Percentiles rank a stretch among this genome's conserved stretches.
Evolutionary conservation across 2,113 vertebrate genomes (phyloP).

Genomic region (Panurus biarmicus): DNA sequence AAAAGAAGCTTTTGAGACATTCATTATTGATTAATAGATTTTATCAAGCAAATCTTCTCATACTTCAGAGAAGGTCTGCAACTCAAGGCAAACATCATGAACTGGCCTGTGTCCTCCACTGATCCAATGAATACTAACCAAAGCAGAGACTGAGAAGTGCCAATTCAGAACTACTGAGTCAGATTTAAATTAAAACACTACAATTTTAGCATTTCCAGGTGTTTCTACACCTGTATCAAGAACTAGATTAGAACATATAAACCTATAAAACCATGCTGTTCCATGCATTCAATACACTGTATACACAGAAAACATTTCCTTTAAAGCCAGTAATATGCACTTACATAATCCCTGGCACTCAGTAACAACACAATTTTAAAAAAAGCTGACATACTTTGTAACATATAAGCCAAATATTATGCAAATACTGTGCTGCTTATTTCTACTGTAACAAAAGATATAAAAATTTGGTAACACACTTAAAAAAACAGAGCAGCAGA

Average conservation of each 20-base stretch:
- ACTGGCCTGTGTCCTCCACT: neutral
- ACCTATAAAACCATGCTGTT: neutral
- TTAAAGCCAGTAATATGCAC: neutral
- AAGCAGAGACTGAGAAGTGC: neutral
- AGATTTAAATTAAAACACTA: neutral
- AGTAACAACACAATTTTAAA: neutral
- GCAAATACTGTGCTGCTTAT: neutral
- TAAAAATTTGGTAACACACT: neutral
- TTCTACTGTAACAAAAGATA: neutral
- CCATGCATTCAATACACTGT: neutral
- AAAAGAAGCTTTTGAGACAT: neutral
- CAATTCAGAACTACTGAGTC: neutral
- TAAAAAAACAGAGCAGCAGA: neutral
- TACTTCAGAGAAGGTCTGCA: neutral
- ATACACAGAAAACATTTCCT: neutral
- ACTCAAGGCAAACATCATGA: neutral
- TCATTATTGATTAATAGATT: neutral
- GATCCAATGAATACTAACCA: neutral
- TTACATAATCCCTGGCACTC: neutral
- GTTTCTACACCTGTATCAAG: neutral
- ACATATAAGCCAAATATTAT: neutral
- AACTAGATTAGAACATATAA: neutral
- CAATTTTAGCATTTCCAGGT: neutral
- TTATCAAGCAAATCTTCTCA: neutral
- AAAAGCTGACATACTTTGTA: neutral